These are phyloP conservation scores for Busseola fusca DNA, from an alignment of 2,888 invertebrate species.

Conservation along the genomic window DNA sequence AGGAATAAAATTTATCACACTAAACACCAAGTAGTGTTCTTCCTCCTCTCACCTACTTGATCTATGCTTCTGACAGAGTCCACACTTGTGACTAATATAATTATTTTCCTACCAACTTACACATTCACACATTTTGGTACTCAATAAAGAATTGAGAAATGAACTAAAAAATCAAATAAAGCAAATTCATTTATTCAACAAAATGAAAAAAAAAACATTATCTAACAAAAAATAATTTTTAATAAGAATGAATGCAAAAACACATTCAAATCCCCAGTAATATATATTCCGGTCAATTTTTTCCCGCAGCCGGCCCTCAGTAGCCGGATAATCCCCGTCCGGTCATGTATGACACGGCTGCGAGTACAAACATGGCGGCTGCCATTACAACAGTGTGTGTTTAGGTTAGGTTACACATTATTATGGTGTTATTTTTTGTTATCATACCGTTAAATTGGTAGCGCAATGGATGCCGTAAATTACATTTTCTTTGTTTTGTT, in stretches of 20 bases:
- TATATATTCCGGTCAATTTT: slow-evolving; percentile 64
- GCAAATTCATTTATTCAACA: slow-evolving; percentile 2
- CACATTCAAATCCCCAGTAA: slow-evolving; percentile 55
- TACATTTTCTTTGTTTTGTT: slow-evolving; percentile 46
- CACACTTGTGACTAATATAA: no score
- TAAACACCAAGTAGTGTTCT: no score
- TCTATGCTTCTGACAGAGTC: no score
- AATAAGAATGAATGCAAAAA: slow-evolving; percentile 60
- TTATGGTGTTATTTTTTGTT: slow-evolving; percentile 75
- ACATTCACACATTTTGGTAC: no score
- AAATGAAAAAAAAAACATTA: slow-evolving; percentile 29
- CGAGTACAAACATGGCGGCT: slow-evolving; percentile 76
- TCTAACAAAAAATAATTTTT: slow-evolving; percentile 29
- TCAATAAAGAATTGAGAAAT: no score
- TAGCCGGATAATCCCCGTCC: slow-evolving; percentile 78
- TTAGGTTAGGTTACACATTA: slow-evolving; percentile 84
- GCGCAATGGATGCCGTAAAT: slow-evolving; percentile 55
- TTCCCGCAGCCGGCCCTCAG: slow-evolving; percentile 58
- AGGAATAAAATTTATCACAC: no score
- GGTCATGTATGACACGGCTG: slow-evolving; percentile 83
- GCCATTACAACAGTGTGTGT: slow-evolving; percentile 80
- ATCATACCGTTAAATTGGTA: slow-evolving; percentile 65
- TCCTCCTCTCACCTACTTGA: no score
- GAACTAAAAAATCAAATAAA: not conserved
- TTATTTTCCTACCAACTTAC: no score